These are phyloP conservation scores for Machimus rusticus DNA, from an alignment of 2,888 invertebrate species.

Conservation along the genomic window DNA sequence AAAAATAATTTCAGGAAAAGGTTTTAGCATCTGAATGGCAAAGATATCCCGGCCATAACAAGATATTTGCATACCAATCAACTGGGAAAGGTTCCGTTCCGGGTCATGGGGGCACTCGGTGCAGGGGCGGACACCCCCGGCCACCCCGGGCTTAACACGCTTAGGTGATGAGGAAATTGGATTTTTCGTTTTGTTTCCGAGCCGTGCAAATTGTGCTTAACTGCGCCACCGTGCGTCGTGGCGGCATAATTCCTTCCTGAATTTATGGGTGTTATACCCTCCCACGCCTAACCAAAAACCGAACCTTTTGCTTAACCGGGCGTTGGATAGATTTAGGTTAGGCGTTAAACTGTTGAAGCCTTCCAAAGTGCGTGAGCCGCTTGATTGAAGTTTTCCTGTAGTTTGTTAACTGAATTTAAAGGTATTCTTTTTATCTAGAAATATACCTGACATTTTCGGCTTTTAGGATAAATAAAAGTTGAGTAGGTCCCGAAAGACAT, in stretches of 20 bases:
- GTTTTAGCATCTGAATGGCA: conserved; percentile 25
- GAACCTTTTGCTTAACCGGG: background rate
- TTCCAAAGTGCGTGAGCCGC: background rate
- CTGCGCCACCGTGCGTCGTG: background rate
- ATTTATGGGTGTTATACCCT: background rate
- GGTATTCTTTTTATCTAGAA: background rate
- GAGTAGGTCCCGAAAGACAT: background rate
- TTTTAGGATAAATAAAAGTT: background rate
- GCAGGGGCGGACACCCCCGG: background rate
- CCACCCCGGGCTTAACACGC: background rate
- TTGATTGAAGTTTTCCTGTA: background rate
- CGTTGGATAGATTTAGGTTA: background rate
- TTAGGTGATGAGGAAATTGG: conserved; percentile 4
- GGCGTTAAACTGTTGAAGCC: background rate
- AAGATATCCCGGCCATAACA: conserved; percentile 15
- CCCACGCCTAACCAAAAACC: background rate
- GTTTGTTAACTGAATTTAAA: background rate
- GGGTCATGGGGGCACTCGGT: background rate
- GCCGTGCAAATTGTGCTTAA: background rate
- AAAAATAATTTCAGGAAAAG: conserved; percentile 34
- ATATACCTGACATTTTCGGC: background rate
- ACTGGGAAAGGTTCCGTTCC: conserved; percentile 16
- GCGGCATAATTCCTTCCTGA: background rate
- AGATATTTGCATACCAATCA: conserved; percentile 33
- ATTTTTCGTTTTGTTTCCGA: conserved; percentile 10